phyloP scores from a whole-genome alignment of 2,113 vertebrate species.

The Protomyctophum bolini region DNA sequence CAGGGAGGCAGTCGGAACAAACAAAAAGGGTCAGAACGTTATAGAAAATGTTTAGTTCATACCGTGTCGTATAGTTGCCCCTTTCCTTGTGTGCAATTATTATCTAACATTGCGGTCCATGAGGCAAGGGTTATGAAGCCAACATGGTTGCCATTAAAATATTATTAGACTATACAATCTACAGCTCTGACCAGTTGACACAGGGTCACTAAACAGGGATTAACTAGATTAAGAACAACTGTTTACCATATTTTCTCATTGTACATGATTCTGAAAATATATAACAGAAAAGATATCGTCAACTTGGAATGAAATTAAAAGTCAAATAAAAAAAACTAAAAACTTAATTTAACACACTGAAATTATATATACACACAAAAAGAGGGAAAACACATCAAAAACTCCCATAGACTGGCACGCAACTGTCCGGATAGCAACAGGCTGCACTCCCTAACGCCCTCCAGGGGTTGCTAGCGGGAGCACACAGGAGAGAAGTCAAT shows the following conservation, averaged over 20 bases:
- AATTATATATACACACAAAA: conserved; percentile 68
- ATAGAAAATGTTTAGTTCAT: conserved; percentile 37
- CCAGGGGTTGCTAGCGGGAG: conserved; percentile 55
- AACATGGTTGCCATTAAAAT: conserved; percentile 32
- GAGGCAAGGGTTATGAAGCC: background rate
- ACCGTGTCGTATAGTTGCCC: conserved; percentile 23
- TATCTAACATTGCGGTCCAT: background rate
- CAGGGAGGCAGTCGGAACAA: conserved; percentile 9
- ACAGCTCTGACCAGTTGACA: conserved; percentile 35
- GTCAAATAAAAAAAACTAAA: conserved; percentile 46
- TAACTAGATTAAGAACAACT: conserved; percentile 10
- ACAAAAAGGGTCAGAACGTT: conserved; percentile 5
- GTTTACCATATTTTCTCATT: conserved; percentile 54
- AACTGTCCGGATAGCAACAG: conserved; percentile 41
- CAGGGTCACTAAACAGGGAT: conserved; percentile 42
- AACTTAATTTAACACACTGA: conserved; percentile 73
- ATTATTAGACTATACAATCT: conserved; percentile 42
- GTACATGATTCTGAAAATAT: conserved; percentile 46
- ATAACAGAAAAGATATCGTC: conserved; percentile 56
- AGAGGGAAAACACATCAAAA: conserved; percentile 34
- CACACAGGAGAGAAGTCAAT: conserved; percentile 38
- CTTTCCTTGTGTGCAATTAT: conserved; percentile 41
- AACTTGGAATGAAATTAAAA: conserved; percentile 34
- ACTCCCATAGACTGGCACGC: conserved; percentile 40
- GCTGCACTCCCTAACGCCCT: conserved; percentile 43